Evolutionary conservation across 2,888 invertebrate genomes (phyloP).

Genomic region (Tetanocera ferruginea): DNA sequence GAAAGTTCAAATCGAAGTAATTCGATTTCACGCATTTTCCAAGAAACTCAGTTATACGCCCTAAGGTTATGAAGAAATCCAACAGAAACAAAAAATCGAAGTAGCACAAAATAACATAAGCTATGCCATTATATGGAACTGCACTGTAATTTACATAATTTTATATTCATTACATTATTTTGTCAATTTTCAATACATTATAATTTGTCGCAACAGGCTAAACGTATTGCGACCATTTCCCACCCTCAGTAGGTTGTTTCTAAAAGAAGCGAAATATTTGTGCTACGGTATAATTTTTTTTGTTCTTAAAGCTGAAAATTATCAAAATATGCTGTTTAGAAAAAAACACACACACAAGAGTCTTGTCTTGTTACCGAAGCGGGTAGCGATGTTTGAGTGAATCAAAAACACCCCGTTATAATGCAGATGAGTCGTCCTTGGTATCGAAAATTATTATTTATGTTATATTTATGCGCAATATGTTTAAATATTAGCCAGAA

Average conservation of each 20-base stretch:
- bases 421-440: not conserved
- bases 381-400: not conserved
- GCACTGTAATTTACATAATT: constrained; percentile 68
- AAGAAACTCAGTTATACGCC: constrained; percentile 12
- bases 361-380: not conserved
- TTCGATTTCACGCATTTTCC: constrained; percentile 41
- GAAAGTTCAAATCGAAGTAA: constrained; percentile 31
- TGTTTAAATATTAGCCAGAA: constrained; percentile 53
- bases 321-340: constrained; percentile 53
- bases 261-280: not conserved
- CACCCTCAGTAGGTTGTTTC: not conserved
- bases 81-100: not conserved
- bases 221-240: not conserved
- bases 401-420: constrained; percentile 54
- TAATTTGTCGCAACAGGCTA: constrained; percentile 45
- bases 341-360: not conserved
- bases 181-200: constrained; percentile 68
- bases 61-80: not conserved
- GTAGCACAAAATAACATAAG: constrained; percentile 47
- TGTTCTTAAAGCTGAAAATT: constrained; percentile 37
- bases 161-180: constrained; percentile 68
- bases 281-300: not conserved
- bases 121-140: constrained; percentile 66
- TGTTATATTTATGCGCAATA: constrained; percentile 65
- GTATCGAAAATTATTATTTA: constrained; percentile 54